These are phyloP conservation scores for Prolemur simus DNA, from an alignment of 2,113 vertebrate genomes.

Conservation along the genomic window DNA sequence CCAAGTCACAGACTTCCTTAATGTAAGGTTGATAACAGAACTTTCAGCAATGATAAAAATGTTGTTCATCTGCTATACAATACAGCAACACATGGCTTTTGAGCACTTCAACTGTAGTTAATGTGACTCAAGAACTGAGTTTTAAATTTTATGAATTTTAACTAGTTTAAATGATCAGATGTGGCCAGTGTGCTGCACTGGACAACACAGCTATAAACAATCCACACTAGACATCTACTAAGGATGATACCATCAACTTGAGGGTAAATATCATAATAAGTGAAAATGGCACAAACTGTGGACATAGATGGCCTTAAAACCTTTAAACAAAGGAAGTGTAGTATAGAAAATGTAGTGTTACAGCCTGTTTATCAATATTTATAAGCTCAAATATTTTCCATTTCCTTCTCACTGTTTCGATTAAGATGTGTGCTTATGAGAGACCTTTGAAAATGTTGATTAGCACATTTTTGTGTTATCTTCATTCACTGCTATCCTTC, in stretches of 20 bases:
- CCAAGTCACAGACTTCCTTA: neutral
- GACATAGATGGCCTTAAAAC: neutral
- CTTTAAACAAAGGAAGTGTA: neutral
- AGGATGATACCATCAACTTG: neutral
- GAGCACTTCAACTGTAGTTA: neutral
- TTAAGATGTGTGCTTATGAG: neutral
- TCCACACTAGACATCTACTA: neutral
- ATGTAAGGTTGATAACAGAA: neutral
- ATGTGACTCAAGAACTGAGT: neutral
- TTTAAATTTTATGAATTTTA: neutral
- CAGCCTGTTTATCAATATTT: neutral
- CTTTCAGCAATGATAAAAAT: neutral
- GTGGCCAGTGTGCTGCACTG: neutral
- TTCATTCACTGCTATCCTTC: neutral
- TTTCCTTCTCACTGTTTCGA: neutral
- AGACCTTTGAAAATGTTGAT: neutral
- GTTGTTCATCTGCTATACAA: neutral
- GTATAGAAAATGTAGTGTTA: neutral
- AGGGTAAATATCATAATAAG: neutral
- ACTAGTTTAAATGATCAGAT: neutral
- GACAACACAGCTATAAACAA: neutral
- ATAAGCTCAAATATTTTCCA: neutral
- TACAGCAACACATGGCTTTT: neutral
- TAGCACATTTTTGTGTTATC: neutral
- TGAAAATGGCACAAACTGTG: neutral